Conservation (phyloP, 2,797 vertebrate genomes). For the Peromyscus nudipes region DNA sequence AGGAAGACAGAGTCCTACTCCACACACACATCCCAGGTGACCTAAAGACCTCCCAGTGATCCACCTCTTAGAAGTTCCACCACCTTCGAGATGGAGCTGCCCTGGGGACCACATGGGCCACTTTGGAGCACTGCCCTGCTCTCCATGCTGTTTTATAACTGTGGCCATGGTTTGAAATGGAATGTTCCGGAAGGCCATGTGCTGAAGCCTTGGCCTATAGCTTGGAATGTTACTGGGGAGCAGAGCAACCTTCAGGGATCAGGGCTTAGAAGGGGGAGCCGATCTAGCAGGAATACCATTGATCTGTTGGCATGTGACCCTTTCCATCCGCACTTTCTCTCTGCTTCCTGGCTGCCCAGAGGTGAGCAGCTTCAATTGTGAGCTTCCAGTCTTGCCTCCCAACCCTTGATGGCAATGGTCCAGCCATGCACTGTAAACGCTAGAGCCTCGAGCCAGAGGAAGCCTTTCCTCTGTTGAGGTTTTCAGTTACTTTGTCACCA, state of each 20-base stretch:
- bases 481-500: not conserved
- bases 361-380: not conserved
- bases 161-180: not conserved
- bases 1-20: not conserved
- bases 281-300: not conserved
- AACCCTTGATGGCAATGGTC: not conserved
- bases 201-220: not conserved
- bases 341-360: not conserved
- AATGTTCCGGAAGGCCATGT: not conserved
- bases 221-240: not conserved
- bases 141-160: not conserved
- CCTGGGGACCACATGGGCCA: not conserved
- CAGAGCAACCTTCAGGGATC: not conserved
- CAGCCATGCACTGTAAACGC: not conserved
- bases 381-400: not conserved
- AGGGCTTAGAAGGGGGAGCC: not conserved
- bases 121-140: not conserved
- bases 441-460: not conserved
- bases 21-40: not conserved
- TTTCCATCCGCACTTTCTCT: not conserved
- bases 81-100: not conserved
- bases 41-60: not conserved
- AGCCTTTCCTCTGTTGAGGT: not conserved
- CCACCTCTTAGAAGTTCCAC: not conserved
- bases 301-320: not conserved